Percentiles rank a stretch among this genome's conserved stretches.
Evolutionary conservation across 2,113 vertebrate species (phyloP).

Genomic region (Scatophagus argus): DNA sequence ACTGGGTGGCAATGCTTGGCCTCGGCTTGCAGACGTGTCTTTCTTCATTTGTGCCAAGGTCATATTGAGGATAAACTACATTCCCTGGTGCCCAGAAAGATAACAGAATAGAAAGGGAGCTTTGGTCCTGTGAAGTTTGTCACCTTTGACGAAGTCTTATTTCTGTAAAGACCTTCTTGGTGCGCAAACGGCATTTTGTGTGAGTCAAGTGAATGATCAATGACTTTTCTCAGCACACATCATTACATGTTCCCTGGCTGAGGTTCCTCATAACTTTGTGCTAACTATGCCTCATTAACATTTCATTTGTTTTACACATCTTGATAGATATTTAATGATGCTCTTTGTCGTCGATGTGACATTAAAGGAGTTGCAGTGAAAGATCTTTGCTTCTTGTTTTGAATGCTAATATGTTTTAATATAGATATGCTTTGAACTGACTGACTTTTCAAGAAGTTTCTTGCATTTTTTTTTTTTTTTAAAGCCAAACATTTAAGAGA

Average conservation of each 20-base stretch:
- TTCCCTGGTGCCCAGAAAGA: not conserved
- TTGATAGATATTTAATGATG: constrained; percentile 2
- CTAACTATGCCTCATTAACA: not conserved
- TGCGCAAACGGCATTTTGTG: not conserved
- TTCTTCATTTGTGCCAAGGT: constrained; percentile 51
- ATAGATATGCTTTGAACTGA: not conserved
- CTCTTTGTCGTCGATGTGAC: not conserved
- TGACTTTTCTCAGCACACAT: not conserved
- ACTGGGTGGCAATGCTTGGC: constrained; percentile 43
- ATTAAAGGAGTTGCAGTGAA: not conserved
- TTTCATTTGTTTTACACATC: not conserved
- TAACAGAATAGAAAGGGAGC: not conserved
- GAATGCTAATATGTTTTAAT: not conserved
- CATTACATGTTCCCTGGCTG: not conserved
- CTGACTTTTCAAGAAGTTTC: not conserved
- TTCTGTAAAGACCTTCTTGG: not conserved
- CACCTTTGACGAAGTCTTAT: not conserved
- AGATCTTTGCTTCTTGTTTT: not conserved
- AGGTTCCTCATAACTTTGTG: not conserved
- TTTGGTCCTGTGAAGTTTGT: not conserved
- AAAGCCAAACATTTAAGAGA: not conserved
- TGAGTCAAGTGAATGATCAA: not conserved
- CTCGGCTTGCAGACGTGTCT: constrained; percentile 36
- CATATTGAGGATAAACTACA: constrained; percentile 11
- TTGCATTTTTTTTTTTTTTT: too few relatives aligned